A percentile compares a stretch with the other conserved stretches of the same genome.
Conservation (phyloP, 2,888 invertebrate genomes). For the Xiphydria camelus region DNA sequence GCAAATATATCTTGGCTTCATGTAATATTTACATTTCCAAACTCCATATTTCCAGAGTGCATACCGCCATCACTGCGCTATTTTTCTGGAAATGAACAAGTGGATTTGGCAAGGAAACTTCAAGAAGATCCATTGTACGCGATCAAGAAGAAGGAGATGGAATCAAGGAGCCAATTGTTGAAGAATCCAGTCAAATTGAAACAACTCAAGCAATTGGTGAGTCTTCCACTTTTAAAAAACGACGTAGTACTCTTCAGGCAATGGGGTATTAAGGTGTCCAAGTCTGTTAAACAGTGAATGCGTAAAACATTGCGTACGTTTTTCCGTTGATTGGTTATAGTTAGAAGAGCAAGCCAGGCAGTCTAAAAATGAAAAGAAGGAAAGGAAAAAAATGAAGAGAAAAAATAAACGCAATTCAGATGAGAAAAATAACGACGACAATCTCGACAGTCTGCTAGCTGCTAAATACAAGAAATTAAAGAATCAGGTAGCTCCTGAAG, state of each 20-base stretch:
- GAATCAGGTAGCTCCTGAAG: slow-evolving; percentile 59
- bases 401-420: slow-evolving; percentile 53
- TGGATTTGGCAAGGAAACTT: slow-evolving; percentile 85
- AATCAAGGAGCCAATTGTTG: slow-evolving; percentile 79
- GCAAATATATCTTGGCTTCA: slow-evolving; percentile 16
- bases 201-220: slow-evolving; percentile 78
- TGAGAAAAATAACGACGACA: slow-evolving; percentile 51
- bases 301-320: too few species aligned
- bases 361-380: slow-evolving; percentile 41
- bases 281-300: too few species aligned
- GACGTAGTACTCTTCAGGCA: too few species aligned
- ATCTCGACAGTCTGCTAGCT: slow-evolving; percentile 71
- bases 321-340: slow-evolving; percentile 56
- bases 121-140: slow-evolving; percentile 91
- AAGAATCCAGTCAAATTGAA: slow-evolving; percentile 92
- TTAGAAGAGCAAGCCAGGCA: slow-evolving; percentile 60
- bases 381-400: slow-evolving; percentile 48
- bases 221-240: too few species aligned
- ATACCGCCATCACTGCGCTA: slow-evolving; percentile 74
- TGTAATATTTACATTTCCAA: slow-evolving; percentile 6
- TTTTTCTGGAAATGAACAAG: slow-evolving; percentile 67
- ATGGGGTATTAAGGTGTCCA: too few species aligned
- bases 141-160: slow-evolving; percentile 88
- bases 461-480: slow-evolving; percentile 72
- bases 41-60: slow-evolving; percentile 61